These are phyloP conservation scores for Salvelinus fontinalis DNA, from an alignment of 2,113 vertebrate genomes.

Conservation along the genomic window DNA sequence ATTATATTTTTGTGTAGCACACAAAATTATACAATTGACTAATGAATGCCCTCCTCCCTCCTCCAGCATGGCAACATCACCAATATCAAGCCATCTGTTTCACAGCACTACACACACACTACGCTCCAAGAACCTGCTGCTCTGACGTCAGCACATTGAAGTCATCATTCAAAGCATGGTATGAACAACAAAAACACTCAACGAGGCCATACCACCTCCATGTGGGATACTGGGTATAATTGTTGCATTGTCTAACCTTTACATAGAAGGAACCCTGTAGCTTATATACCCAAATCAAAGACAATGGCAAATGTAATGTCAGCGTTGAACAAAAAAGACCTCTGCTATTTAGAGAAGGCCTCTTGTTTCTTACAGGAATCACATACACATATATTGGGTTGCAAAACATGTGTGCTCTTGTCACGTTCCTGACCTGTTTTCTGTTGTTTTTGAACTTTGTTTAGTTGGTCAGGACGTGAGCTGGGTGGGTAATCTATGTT, in stretches of 20 bases:
- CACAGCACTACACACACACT: slow-evolving; percentile 62
- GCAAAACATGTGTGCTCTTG: too few species aligned
- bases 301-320: background rate
- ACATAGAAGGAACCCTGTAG: background rate
- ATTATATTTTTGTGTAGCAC: background rate
- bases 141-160: slow-evolving; percentile 51
- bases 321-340: background rate
- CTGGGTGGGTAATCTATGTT: too few species aligned
- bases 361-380: too few species aligned
- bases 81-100: slow-evolving; percentile 72
- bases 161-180: background rate
- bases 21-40: background rate
- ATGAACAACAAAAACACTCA: background rate
- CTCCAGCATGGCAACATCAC: slow-evolving; percentile 42
- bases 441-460: too few species aligned
- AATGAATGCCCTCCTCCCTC: background rate
- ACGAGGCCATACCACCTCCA: background rate
- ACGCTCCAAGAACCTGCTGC: slow-evolving; percentile 57
- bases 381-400: too few species aligned
- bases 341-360: background rate
- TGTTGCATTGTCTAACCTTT: background rate
- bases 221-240: background rate
- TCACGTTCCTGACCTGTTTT: too few species aligned
- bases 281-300: background rate
- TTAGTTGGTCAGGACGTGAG: too few species aligned